Conservation (phyloP, 2,113 vertebrate species). For the Struthidea cinerea region DNA sequence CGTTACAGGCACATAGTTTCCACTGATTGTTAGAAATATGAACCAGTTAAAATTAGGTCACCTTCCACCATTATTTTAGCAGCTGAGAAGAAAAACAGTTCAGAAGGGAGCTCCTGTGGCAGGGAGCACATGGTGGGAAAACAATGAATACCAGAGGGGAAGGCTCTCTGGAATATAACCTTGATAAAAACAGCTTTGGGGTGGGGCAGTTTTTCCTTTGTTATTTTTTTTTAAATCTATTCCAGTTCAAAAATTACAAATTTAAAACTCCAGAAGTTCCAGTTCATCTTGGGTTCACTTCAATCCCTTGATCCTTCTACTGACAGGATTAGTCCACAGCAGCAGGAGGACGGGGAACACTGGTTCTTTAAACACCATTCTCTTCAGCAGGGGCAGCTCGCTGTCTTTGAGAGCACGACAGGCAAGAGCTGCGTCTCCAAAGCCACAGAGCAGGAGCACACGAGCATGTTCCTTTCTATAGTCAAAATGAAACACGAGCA, state of each 20-base stretch:
- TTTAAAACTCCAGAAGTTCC: neutral
- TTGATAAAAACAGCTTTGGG: neutral
- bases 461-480: neutral
- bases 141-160: neutral
- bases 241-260: slow-evolving; percentile 5
- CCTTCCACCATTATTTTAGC: slow-evolving; percentile 38
- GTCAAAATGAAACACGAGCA: neutral
- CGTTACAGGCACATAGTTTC: slow-evolving; percentile 31
- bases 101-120: neutral
- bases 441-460: neutral
- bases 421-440: neutral
- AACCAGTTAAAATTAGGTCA: slow-evolving; percentile 54
- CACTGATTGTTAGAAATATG: slow-evolving; percentile 46
- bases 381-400: neutral
- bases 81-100: slow-evolving; percentile 35
- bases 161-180: neutral
- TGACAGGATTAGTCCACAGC: neutral
- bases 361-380: neutral
- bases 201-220: neutral
- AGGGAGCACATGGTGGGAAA: neutral
- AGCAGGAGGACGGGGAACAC: neutral
- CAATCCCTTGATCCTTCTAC: neutral
- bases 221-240: neutral
- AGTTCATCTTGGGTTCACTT: neutral
- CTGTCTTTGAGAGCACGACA: neutral